Base-by-base conservation (phyloP, 2,888 invertebrate genomes). In the Thera britannica region DNA sequence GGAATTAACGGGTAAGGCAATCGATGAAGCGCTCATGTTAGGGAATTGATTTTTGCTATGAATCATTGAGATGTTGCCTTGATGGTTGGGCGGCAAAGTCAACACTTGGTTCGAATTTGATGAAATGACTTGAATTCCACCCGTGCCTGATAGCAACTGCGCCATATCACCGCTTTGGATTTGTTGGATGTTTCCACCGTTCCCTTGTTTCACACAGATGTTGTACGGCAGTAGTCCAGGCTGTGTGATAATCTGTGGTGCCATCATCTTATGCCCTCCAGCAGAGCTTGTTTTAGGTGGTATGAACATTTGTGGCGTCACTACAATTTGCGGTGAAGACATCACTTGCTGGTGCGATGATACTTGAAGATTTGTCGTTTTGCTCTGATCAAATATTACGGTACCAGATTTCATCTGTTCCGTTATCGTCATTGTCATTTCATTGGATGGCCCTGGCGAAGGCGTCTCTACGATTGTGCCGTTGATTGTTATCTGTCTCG, bases 391-490 rank as follows among this genome's bases (percentile, higher is more conserved):
- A 68, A 92, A 93, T 74, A 93, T 92, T 1, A 93, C 87, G 38
- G 93, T 93, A 9, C 93, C 93, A 2, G 93, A 87, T 76, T 93
- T 93, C 90, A 93, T 90, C 81, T 93, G 92, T 74, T 94, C 93
- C 36, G 93, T 93, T 65, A 92, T 90, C 12, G 93, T 93, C 92
- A 92, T 93, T 0, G 93, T 92, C 90, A 93, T 88, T 85, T 94
- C 93, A 77, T 92, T 93, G 2, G 88, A 81, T 7, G 94, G 94
- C 0, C 94, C 93, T 4, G 94, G 94, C n/a, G 94, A 94, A 9
- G 93, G 93, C 6, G 94, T 94, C 78, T 94, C 94, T 0, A 94
- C 94, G 36, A 94, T 94, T 8, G 94, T 94, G 0, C 94, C 94
- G 62, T 94, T 94, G 58, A 94, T 94, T 8, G 94, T 94, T 38